Percentiles rank a stretch among this genome's conserved stretches.
phyloP scores from a whole-genome alignment of 2,797 vertebrate species.

The Todus mexicanus region DNA sequence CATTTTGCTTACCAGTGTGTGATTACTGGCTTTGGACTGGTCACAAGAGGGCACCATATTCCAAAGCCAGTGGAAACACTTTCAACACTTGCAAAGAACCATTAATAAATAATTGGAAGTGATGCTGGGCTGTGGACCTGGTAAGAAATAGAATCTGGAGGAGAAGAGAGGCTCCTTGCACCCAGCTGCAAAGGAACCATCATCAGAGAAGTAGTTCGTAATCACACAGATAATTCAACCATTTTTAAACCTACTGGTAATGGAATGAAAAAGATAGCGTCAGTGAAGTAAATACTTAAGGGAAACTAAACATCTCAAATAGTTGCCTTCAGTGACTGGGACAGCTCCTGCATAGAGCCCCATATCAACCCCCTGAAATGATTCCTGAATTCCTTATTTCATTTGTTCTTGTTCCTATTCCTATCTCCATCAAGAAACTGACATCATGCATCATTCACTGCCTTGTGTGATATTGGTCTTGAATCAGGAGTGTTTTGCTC shows the following conservation, averaged over 20 bases:
- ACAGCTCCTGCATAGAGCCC: not conserved
- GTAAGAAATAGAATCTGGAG: not conserved
- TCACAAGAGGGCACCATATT: constrained; percentile 66
- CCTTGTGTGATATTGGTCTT: not conserved
- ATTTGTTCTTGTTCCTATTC: not conserved
- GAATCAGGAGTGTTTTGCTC: not conserved
- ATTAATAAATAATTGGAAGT: not conserved
- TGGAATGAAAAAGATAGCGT: not conserved
- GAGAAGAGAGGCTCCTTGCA: not conserved
- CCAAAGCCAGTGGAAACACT: not conserved
- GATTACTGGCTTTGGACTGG: not conserved
- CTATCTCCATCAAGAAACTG: not conserved
- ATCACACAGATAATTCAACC: accelerated
- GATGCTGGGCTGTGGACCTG: not conserved
- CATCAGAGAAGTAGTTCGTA: not conserved
- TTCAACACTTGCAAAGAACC: not conserved
- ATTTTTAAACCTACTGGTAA: not conserved
- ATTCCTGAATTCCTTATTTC: not conserved
- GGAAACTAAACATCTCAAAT: not conserved
- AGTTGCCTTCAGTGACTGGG: not conserved
- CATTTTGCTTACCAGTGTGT: accelerated
- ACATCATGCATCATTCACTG: not conserved
- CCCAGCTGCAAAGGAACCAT: not conserved
- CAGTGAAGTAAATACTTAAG: not conserved
- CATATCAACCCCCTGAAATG: not conserved